Base-by-base conservation (phyloP, 2,797 vertebrate species). In the Macrochelys suwanniensis region DNA sequence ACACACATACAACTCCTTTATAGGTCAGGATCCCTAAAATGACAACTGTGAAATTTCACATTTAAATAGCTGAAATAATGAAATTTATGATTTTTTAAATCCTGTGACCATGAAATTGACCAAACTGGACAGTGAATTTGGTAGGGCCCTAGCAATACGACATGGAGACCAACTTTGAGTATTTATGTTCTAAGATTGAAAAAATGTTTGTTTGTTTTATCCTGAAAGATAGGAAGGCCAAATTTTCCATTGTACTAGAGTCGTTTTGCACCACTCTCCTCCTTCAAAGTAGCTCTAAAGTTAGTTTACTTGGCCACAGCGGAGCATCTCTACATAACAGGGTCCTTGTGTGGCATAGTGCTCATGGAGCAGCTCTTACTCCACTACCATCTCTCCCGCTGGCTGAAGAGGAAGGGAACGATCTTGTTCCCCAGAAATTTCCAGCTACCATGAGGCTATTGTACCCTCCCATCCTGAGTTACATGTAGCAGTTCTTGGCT, bases 311-410 rank as follows among this genome's bases (percentile, higher is more conserved):
- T 37, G 37, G 5, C 15, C 88, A 89, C 76, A 50, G n/a, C 2
- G 0, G 16, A 4, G 16, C 17, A 33, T 5, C 11, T 42, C 37
- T 26, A 26, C 3, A 12, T 21, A 71, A 37, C 7, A 7, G 17
- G 33, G 16, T 21, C 13, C 65, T 68, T 68, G 10, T 15, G 5
- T 37, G 65, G 0, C 4, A 85, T 68, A 89, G 10, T 53, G 15
- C 11, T 19, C 26, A 12, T 84, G 13, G 1, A 0, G 0, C 47
- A 16, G 0, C 1, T 42, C 77, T 16, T 11, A 86, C 65, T 0
- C 1, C 13, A 54, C 13, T 61, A 4, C 1, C 57, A 3, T 13
- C 85, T 56, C 59, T 54, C 91, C 87, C 57, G 61, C 54, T 65
- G 61, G 17, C 33, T 65, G 26, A 33, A 16, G 86, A 81, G 83